Evolutionary conservation across 2,888 invertebrate species (phyloP).

Genomic region (Urechis unicinctus): DNA sequence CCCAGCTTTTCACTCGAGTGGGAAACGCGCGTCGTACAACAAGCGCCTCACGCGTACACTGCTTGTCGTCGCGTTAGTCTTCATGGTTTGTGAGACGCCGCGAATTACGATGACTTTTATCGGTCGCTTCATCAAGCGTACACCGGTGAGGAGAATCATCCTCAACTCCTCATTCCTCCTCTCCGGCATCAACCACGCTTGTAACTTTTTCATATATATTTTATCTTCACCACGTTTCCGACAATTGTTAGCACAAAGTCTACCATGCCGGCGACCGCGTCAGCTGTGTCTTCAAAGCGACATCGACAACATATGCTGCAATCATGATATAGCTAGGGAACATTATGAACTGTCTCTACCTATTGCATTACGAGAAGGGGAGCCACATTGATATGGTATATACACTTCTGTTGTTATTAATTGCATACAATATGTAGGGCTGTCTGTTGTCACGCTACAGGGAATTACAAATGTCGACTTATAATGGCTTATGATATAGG

Average conservation of each 20-base stretch:
- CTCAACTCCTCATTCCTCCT: conserved; percentile 14
- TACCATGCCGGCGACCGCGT: neutral
- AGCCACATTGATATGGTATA: no score
- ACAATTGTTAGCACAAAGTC: conserved; percentile 1
- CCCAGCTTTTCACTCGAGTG: neutral
- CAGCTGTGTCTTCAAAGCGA: no score
- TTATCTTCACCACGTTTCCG: conserved; percentile 16
- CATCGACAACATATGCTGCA: neutral
- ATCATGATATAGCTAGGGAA: neutral
- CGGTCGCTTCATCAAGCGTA: conserved; percentile 4
- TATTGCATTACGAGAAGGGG: no score
- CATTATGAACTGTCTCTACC: no score
- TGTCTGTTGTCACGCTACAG: no score
- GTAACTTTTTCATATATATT: conserved; percentile 18
- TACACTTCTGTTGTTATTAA: no score
- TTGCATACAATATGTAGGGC: no score
- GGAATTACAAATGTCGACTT: no score
- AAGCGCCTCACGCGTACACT: conserved; percentile 13
- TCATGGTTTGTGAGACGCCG: conserved; percentile 19
- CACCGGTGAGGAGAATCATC: conserved; percentile 8
- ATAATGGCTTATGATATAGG: no score
- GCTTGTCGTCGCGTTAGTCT: conserved; percentile 14
- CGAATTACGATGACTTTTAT: conserved; percentile 12
- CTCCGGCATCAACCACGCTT: conserved; percentile 19
- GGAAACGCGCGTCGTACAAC: neutral